Base-by-base conservation (phyloP, 2,888 invertebrate species). In the Azorinus chamasolen region DNA sequence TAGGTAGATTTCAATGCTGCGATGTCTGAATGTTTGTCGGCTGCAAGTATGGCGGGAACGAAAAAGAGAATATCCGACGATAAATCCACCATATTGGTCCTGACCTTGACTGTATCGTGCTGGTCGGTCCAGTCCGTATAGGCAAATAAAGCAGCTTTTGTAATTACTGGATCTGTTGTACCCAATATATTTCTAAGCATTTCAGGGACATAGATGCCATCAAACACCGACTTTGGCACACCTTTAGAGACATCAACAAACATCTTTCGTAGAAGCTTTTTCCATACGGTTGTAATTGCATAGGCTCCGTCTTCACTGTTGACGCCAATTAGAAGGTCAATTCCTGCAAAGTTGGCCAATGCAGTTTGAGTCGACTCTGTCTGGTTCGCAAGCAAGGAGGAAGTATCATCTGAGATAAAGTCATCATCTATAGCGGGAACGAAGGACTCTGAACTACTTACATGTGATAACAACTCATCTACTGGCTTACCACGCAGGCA, bases 51-150 rank as follows among this genome's bases (percentile, higher is more conserved):
- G 64, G 97, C 96, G 14, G 98, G 97, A 92, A 98, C 98, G 79
- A 97, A 96, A 94, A 99, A 98, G 94, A 97, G 97, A 92, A 97
- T 97, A 94, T 99, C 98, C 16, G 97, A 97, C 0, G 97, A 96
- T 5, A 97, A 96, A 89, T 97, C 96, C 16, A 96, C 97, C 57
- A 97, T 96, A 95, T 96, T 96, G 93, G 97, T 96, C 93, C 97
- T 96, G 92, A 97, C 97, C 20, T 16, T 46, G 1, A 54, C 37
- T 90, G 96, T 94, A 90, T 96, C 96, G 18, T 96, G 10, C 1
- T 62, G 57, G 18, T 71, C 46, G 12, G 48, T 22, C 61, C 72
- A 70, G 1, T 62, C 62, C 0, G 65, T 66, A 43, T 79, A 74
- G 16, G 58, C 41, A 46, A 80, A 73, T 4, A 74, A 39, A 5